These are phyloP conservation scores for Siphlonurus alternatus DNA, from an alignment of 2,888 invertebrate species.

Conservation along the genomic window DNA sequence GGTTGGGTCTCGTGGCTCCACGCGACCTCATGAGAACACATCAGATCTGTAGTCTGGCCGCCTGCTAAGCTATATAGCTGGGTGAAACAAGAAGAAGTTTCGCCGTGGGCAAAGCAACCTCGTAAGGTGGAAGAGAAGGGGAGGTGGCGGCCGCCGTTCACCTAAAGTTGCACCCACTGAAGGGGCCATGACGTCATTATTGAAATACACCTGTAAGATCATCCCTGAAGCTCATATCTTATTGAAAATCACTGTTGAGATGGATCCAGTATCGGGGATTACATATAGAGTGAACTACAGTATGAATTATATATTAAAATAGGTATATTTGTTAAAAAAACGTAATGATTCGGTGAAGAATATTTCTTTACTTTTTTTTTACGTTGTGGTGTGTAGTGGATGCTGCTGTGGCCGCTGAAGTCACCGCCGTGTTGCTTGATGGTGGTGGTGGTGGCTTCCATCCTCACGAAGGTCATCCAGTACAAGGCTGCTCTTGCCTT, in stretches of 20 bases:
- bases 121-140: not conserved
- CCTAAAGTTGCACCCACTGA: not conserved
- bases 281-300: too few relatives aligned
- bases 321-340: too few relatives aligned
- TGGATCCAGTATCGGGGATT: too few relatives aligned
- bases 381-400: not conserved
- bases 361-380: too few relatives aligned
- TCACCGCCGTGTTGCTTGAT: not conserved
- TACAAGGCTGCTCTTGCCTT: not conserved
- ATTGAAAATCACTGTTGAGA: too few relatives aligned
- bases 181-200: not conserved
- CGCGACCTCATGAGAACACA: not conserved
- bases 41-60: not conserved
- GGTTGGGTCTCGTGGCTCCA: not conserved
- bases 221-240: too few relatives aligned
- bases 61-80: not conserved
- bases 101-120: not conserved
- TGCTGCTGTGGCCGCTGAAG: not conserved
- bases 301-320: too few relatives aligned
- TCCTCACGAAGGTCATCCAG: not conserved
- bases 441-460: not conserved
- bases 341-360: too few relatives aligned
- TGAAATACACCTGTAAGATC: too few relatives aligned
- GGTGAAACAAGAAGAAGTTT: not conserved
- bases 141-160: not conserved